These are phyloP conservation scores for Myotis daubentonii DNA, from an alignment of 2,797 vertebrate species.

Conservation along the genomic window DNA sequence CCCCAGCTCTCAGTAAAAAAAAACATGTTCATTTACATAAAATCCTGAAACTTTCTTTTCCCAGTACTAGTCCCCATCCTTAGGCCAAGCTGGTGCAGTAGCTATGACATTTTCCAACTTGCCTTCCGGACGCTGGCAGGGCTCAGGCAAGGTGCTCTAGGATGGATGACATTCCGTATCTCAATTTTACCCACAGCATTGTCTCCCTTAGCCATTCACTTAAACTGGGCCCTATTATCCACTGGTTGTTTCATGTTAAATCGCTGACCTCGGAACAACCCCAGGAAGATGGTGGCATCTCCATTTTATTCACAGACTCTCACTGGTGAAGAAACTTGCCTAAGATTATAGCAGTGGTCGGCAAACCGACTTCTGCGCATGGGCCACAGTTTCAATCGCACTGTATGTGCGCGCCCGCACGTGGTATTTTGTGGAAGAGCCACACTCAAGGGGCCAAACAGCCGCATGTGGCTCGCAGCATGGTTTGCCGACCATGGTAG, in stretches of 20 bases:
- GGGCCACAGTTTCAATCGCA: too few relatives aligned
- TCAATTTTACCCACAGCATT: background rate
- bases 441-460: too few relatives aligned
- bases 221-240: background rate
- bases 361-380: too few relatives aligned
- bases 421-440: too few relatives aligned
- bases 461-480: too few relatives aligned
- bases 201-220: background rate
- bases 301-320: background rate
- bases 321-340: background rate
- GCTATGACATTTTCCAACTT: background rate
- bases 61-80: background rate
- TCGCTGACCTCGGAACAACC: background rate
- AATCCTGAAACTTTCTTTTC: background rate
- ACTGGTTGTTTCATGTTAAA: background rate
- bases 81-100: background rate
- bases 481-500: too few relatives aligned
- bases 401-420: too few relatives aligned
- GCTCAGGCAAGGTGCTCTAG: background rate
- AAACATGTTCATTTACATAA: constrained; percentile 33
- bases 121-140: background rate
- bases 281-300: background rate
- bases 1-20: background rate
- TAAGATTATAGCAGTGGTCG: background rate
- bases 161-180: background rate